A percentile compares a stretch with the other conserved stretches of the same genome.
Conservation (phyloP, 2,113 vertebrate species). For the Irena cyanogastra region DNA sequence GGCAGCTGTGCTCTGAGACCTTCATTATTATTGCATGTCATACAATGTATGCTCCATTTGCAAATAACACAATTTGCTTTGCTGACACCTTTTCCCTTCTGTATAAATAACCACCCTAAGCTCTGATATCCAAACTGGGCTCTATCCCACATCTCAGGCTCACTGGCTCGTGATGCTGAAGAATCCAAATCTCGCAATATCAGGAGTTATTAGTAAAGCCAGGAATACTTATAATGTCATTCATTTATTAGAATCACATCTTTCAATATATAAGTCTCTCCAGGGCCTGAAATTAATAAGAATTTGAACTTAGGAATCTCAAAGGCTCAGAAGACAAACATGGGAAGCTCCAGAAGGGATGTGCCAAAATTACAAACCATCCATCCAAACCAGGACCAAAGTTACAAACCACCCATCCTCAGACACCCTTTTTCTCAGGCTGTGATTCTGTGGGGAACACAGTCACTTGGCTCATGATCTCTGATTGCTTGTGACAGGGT, state of each 20-base stretch:
- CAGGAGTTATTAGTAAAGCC: not conserved
- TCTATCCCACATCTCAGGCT: not conserved
- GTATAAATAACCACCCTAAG: not conserved
- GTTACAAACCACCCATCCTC: not conserved
- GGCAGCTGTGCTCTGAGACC: not conserved
- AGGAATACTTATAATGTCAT: not conserved
- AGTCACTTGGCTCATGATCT: not conserved
- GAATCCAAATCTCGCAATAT: not conserved
- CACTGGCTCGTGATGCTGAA: fast-evolving
- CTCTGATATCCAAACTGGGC: not conserved
- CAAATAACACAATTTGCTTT: not conserved
- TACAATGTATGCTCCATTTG: not conserved
- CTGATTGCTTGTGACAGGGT: fast-evolving
- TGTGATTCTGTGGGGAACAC: not conserved
- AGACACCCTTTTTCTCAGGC: not conserved
- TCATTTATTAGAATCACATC: not conserved
- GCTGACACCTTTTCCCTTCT: not conserved
- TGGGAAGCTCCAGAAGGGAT: not conserved
- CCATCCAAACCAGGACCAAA: not conserved
- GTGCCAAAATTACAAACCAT: not conserved
- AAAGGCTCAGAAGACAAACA: not conserved
- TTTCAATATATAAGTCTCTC: not conserved
- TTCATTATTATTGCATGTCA: not conserved
- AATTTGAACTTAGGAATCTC: not conserved
- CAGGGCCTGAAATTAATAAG: not conserved